Base-by-base conservation (phyloP, 1,140 invertebrate species). In the Drosophila kepulauana region DNA sequence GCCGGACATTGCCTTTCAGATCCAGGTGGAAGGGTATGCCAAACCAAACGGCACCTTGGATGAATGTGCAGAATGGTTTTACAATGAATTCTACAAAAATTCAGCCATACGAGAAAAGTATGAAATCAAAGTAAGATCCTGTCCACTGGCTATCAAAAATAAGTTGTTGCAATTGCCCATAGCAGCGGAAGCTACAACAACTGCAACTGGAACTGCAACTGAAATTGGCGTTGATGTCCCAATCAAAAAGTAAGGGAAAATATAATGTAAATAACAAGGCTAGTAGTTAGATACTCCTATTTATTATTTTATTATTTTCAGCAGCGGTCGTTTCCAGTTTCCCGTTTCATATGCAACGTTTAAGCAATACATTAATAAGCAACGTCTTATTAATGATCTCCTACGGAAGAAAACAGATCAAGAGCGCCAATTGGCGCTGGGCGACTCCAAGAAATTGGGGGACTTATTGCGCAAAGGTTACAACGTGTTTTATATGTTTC, bases 11-110 rank as follows among this genome's bases (percentile, higher is more conserved):
- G 69, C 61, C n/a, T 73, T 72, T 10, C 30, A 72, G 8, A 56
- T 76, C 25, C 68, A 72, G n/a, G 20, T 35, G 13, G 33, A 11
- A 1, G 68, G 66, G 2, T 3, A 46, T 13, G 54, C 4, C 5
- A 10, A 5, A 13, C 0, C 5, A 1, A 16, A 7, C 1, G 43
- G 48, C 16, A 62, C 68, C 4, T 15, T 76, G 25, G 74, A 76
- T 10, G 62, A 76, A 16, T 76, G 74, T 25, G 69, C 62, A 6
- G 4, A 35, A 1, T 76, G 69, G 68, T 76, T 62, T 43, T 76
- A 72, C 33, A 48, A 66, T 33, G 57, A 62, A 1, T 76, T 76
- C 38, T 76, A 76, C 38, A 48, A 10, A 1, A 49, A 72, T 25
- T 56, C 62, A 11, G 2, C 28, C 5, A 30, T 76, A 6, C 68